phyloP scores from a whole-genome alignment of 2,888 invertebrate species.

The Noctua comes region DNA sequence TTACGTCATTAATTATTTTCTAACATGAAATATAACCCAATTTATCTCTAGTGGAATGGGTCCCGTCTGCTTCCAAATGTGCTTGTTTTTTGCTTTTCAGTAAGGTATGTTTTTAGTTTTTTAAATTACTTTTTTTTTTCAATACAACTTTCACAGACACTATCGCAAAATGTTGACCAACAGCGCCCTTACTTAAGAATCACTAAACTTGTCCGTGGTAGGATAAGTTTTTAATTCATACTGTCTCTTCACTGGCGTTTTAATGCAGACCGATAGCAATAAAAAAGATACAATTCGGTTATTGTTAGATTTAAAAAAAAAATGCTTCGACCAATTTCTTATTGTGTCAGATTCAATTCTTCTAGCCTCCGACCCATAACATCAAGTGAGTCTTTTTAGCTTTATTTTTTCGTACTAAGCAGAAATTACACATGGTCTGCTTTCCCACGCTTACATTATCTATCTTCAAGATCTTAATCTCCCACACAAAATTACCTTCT shows the following conservation, averaged over 20 bases:
- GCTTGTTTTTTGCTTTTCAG: background rate
- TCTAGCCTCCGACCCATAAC: background rate
- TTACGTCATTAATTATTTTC: background rate
- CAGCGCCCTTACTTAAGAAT: background rate
- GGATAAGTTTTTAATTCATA: background rate
- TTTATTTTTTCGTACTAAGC: background rate
- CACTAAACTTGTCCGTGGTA: background rate
- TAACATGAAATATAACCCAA: background rate
- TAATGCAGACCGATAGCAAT: background rate
- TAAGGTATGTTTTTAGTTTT: background rate
- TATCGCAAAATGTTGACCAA: background rate
- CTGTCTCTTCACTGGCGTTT: background rate
- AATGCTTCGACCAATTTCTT: background rate
- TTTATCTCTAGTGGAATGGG: background rate
- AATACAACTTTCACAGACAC: background rate
- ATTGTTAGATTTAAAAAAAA: background rate
- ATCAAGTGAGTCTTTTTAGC: background rate
- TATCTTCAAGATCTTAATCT: constrained; percentile 40
- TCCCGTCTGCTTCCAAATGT: background rate
- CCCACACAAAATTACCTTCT: constrained; percentile 20
- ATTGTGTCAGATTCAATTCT: background rate
- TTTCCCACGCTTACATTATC: constrained; percentile 2
- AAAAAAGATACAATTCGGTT: background rate
- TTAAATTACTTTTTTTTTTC: background rate
- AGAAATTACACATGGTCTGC: background rate